These are phyloP conservation scores for Columbina picui DNA, from an alignment of 2,113 vertebrate species.

Conservation along the genomic window DNA sequence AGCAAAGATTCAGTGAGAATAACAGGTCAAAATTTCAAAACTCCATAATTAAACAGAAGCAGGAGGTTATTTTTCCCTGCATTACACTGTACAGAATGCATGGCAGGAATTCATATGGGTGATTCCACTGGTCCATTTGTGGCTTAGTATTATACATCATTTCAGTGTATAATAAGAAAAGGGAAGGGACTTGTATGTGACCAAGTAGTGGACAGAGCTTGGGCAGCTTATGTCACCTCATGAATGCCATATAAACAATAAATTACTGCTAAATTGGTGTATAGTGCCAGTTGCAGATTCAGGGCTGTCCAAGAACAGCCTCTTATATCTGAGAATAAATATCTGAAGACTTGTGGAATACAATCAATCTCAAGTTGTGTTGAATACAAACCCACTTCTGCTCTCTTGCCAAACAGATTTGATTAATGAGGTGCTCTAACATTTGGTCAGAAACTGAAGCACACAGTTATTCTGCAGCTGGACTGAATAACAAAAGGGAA, in stretches of 20 bases:
- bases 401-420: slow-evolving; percentile 11
- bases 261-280: neutral
- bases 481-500: slow-evolving; percentile 4
- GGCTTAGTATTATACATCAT: neutral
- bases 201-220: neutral
- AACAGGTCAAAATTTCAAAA: neutral
- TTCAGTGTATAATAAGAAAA: neutral
- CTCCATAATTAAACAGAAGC: neutral
- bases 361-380: neutral
- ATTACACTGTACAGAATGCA: neutral
- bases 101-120: neutral
- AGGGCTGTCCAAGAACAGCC: neutral
- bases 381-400: neutral
- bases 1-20: neutral
- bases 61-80: rapidly evolving
- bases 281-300: neutral
- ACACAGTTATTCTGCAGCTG: neutral
- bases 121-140: neutral
- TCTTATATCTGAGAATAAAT: neutral
- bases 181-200: neutral
- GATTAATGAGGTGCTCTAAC: slow-evolving; percentile 7
- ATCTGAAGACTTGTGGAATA: neutral
- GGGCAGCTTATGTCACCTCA: neutral
- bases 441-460: neutral
- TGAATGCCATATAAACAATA: neutral